Base-by-base conservation (phyloP, 2,888 invertebrate species). In the Lissonota sp. region DNA sequence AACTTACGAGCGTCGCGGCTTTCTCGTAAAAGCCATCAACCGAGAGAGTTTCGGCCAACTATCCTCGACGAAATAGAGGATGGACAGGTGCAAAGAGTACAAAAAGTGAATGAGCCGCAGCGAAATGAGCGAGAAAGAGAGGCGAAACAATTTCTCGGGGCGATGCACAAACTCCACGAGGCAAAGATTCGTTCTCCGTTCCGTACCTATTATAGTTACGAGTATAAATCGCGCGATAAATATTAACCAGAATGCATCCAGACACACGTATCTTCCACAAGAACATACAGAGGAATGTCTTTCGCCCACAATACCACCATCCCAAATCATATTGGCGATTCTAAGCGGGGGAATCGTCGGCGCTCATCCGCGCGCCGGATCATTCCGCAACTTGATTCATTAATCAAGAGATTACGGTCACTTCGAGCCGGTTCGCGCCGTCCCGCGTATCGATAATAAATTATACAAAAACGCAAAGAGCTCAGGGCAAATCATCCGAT, bases 1-100 rank as follows among this genome's bases (percentile, higher is more conserved):
- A 74, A 66, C 58, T n/a, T 46, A 7, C 39, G 42, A 39, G 16
- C 49, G 6, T 14, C 26, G 26, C 26, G 26, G 26, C 26, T 10
- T n/a, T 49, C 73, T 74, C 80, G 60, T 71, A 75, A 80, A 75
- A 71, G 70, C 49, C 75, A 80, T 67, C 66, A 12, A 46, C 49
- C 42, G 55, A 51, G 69, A 57, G n/a, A 57, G 42, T 46, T 55
- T 64, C 49, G 57, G 67, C 51, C 46, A 62, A 73, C 51, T 26
- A 26, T 26, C 26, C 26, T 72, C 80, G 82, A 2, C 74, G 80
- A 83, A 83, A 83, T 83, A 73, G 58, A 71, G 72, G 60, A 82
- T 77, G 77, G 82, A 80, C 83, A 83, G 82, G 83, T 82, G 82
- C 72, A 82, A 80, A 70, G 74, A 77, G 63, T 10, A 49, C 49